A percentile compares a stretch with the other conserved stretches of the same genome.
Conservation (phyloP, 1,140 invertebrate species). For the Drosophila mauritiana region DNA sequence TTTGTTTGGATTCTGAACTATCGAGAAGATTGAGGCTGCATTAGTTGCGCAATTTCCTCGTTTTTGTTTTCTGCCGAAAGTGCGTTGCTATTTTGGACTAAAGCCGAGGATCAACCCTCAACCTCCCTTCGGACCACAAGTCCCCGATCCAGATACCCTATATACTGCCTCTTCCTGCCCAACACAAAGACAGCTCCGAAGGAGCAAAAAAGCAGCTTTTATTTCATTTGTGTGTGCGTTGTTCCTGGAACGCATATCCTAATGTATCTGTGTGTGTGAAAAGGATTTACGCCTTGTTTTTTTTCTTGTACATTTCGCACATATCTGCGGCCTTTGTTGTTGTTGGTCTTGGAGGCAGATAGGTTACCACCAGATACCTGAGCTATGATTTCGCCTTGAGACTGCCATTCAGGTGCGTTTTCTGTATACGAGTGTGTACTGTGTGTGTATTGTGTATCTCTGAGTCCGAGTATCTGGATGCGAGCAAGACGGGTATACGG, state of each 20-base stretch:
- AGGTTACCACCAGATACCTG: slow-evolving; percentile 76
- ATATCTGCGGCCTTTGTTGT: slow-evolving; percentile 41
- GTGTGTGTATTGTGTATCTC: slow-evolving; percentile 9
- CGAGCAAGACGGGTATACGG: slow-evolving; percentile 30
- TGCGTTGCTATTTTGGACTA: slow-evolving; percentile 13
- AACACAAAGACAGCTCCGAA: slow-evolving; percentile 31
- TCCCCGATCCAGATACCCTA: slow-evolving; percentile 29
- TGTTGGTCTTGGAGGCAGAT: slow-evolving; percentile 49
- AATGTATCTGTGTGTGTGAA: slow-evolving; percentile 56
- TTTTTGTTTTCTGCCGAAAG: background rate
- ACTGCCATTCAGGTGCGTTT: slow-evolving; percentile 66
- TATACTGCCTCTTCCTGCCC: slow-evolving; percentile 45
- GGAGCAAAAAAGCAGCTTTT: slow-evolving; percentile 56
- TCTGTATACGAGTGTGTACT: slow-evolving; percentile 6
- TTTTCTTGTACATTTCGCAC: slow-evolving; percentile 58
- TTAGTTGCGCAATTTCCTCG: slow-evolving; percentile 50
- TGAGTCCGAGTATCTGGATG: background rate
- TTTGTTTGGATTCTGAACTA: slow-evolving; percentile 3
- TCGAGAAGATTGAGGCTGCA: background rate
- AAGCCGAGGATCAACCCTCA: slow-evolving; percentile 30
- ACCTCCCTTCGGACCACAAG: slow-evolving; percentile 10
- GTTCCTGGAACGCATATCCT: slow-evolving; percentile 61
- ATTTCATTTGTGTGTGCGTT: slow-evolving; percentile 55
- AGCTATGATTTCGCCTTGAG: slow-evolving; percentile 70
- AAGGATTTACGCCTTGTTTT: slow-evolving; percentile 75